Base-by-base conservation (phyloP, 2,888 invertebrate species). In the Macaria liturata region DNA sequence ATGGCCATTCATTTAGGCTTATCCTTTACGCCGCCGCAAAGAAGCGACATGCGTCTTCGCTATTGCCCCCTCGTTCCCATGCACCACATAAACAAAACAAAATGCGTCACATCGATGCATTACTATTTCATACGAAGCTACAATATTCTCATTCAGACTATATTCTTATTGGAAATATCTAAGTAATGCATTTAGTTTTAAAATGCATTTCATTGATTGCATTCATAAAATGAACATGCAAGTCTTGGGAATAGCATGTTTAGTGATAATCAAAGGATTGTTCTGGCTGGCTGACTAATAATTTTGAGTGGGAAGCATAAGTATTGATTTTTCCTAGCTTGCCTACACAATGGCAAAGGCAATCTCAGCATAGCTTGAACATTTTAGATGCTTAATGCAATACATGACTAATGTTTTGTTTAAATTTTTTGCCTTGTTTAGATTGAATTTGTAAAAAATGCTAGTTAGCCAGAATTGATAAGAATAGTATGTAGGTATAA, bases 11-110 rank as follows among this genome's bases (percentile, higher is more conserved):
- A 88, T 90, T 91, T 92, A 85, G 88, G 84, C 83, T 86, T 88
- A 86, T 84, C 88, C 89, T 91, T 87, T 87, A 91, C 91, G 91
- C 91, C 91, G 91, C 86, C 91, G 91, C 91, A 91, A 88, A 88
- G 89, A 88, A 87, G 83, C 86, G 90, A 85, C 89, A 86, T 86
- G 88, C 83, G 88, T 85, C 83, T 89, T 86, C 78, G 75, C 81
- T 80, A 78, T 80, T 84, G 81, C 81, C 81, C 81, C 75, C 81
- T 77, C 78, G 80, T 72, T 76, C 79, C 80, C 75, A 79, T 80
- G 80, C 82, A 84, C 79, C 80, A 80, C 81, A 84, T 84, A 88
- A 86, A 86, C 84, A 84, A 86, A 80, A 84, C 81, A 81, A 81
- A 77, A 83, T 85, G 83, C 84, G 78, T 80, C 81, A 78, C 55